A percentile compares a stretch with the other conserved stretches of the same genome.
Evolutionary conservation across 2,797 vertebrate genomes (phyloP).

Genomic region (Fringilla coelebs): DNA sequence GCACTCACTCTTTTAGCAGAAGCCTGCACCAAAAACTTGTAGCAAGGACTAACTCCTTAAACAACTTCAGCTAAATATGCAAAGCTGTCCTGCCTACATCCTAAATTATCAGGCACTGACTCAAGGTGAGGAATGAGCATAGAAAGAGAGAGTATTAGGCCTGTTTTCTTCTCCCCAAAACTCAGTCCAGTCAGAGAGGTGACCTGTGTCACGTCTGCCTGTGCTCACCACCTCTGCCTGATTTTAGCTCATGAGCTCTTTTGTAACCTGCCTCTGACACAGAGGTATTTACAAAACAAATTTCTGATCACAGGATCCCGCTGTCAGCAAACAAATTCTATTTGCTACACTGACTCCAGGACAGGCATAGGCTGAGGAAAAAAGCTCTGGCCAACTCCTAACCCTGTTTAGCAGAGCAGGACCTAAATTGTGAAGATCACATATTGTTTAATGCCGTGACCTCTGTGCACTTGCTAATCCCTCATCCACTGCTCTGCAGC

Average conservation of each 20-base stretch:
- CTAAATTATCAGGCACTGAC: neutral
- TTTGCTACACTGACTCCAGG: neutral
- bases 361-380: neutral
- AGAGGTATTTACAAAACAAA: neutral
- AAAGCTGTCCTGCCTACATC: neutral
- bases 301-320: neutral
- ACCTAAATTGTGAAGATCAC: neutral
- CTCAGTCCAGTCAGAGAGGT: neutral
- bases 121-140: neutral
- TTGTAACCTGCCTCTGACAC: neutral
- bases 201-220: neutral
- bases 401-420: neutral
- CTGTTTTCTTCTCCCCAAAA: neutral
- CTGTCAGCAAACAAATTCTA: neutral
- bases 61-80: neutral
- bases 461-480: slow-evolving; percentile 18
- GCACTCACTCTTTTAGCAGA: neutral
- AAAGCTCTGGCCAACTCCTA: neutral
- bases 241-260: neutral
- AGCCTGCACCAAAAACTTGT: neutral
- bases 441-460: neutral
- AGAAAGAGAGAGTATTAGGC: neutral
- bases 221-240: neutral
- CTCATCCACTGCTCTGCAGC: neutral
- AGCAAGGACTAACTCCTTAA: neutral